Percentiles rank a stretch among this genome's conserved stretches.
Conservation (phyloP, 1,140 invertebrate species). For the Drosophila setifemur region DNA sequence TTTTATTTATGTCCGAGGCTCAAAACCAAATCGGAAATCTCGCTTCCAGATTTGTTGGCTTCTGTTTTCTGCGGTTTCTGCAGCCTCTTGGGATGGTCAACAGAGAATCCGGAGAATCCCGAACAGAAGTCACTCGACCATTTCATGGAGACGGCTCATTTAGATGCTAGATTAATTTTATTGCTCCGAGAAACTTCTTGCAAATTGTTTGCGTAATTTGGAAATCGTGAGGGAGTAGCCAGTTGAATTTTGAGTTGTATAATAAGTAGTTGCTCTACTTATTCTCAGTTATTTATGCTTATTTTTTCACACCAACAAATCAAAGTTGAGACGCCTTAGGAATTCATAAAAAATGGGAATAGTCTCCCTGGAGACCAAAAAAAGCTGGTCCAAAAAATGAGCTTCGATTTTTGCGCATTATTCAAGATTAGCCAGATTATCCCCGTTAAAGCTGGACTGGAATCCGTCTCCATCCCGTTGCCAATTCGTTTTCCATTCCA, state of each 20-base stretch:
- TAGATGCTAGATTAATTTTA: constrained; percentile 77
- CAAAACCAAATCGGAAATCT: constrained; percentile 26
- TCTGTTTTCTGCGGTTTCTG: constrained; percentile 41
- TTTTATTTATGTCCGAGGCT: constrained; percentile 22
- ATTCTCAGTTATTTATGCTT: no score
- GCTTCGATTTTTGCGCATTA: constrained; percentile 5
- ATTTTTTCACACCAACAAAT: no score
- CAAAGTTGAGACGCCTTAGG: not conserved
- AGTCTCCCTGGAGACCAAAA: not conserved
- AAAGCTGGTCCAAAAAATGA: constrained; percentile 7
- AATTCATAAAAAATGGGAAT: constrained; percentile 5
- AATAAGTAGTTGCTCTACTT: not conserved
- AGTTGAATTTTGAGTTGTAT: not conserved
- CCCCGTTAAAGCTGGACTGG: constrained; percentile 6
- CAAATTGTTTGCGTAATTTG: constrained; percentile 74
- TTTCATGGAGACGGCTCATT: constrained; percentile 59
- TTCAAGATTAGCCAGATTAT: constrained; percentile 25
- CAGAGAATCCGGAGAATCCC: not conserved
- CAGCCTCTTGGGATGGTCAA: constrained; percentile 6
- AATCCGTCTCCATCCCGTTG: constrained; percentile 11
- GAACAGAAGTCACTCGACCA: constrained; percentile 59
- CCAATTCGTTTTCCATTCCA: constrained; percentile 48
- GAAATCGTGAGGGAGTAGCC: constrained; percentile 50
- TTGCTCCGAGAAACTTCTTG: constrained; percentile 62
- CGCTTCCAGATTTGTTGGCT: constrained; percentile 35